Base-by-base conservation (phyloP, 2,797 vertebrate genomes). In the Phrynocephalus vlangalii region DNA sequence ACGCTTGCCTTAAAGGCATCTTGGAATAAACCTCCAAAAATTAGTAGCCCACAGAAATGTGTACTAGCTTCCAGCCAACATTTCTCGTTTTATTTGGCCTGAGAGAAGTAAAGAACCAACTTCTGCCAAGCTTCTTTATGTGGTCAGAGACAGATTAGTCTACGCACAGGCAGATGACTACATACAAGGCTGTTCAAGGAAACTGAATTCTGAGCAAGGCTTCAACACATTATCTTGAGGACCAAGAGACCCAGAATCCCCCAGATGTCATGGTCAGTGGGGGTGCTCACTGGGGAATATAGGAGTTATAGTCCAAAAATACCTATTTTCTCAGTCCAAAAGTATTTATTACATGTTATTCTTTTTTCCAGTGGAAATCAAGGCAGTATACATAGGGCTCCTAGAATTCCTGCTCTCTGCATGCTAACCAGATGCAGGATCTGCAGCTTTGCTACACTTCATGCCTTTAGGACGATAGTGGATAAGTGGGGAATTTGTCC, bases 1-100 rank as follows among this genome's bases (percentile, higher is more conserved):
- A 76, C 56, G 78, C 30, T 82, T 85, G 24, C 63, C 63, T 85
- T 30, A 48, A 63, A 68, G 50, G 33, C 85, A 28, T 28, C 79
- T 77, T 77, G 30, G 82, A 76, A 81, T 60, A 82, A 30, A 22
- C 52, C 11, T 84, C 63, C 70, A 71, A 15, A 88, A 82, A 63
- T 82, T 77, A 56, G 33, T 85, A 30, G 83, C 68, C 78, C 79
- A 85, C 63, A 82, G 77, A 68, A 77, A 76, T 56, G n/a, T 67
- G 60, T 48, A 30, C 71, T 81, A 82, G n/a, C 44, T 75, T 24
- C 33, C 72, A 68, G 16, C 60, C 30, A 82, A 56, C 26, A 8
- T 76, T 56, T 56, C n/a, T 79, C 77, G 70, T 81, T 68, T 68
- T 44, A 44, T 44, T 50, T 60, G 24, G 22, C 70, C 48, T 67